phyloP scores from a whole-genome alignment of 92 coral and sea anemone species.

The Actinostola sp. region DNA sequence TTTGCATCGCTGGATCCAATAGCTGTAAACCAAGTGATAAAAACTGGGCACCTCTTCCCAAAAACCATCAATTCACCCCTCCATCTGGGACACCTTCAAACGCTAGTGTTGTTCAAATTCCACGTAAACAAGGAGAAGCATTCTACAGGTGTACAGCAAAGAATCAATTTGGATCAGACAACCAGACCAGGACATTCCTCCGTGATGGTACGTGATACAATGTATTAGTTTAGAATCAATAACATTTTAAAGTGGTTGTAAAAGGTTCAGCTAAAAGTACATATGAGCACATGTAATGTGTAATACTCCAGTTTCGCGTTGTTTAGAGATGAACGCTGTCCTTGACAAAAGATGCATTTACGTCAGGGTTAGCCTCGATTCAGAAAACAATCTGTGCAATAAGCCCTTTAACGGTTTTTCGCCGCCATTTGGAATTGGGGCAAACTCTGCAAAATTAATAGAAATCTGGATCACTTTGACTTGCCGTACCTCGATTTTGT shows the following conservation, averaged over 20 bases:
- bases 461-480: no score
- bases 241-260: no score
- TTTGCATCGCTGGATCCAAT: not conserved
- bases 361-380: no score
- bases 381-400: no score
- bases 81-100: conserved; percentile 8
- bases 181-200: conserved; percentile 23
- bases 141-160: conserved; percentile 67
- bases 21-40: conserved; percentile 33
- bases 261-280: not conserved
- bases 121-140: conserved; percentile 27
- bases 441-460: no score
- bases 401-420: no score
- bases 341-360: no score
- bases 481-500: no score
- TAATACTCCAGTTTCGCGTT: no score
- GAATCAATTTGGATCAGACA: conserved; percentile 62
- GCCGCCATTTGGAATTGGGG: no score
- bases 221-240: not conserved
- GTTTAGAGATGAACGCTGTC: no score
- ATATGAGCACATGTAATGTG: not conserved
- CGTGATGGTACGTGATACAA: conserved; percentile 61
- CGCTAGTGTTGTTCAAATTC: conserved; percentile 40
- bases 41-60: conserved; percentile 30
- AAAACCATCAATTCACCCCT: not conserved